Percentiles rank a stretch among this genome's conserved stretches.
phyloP scores from a whole-genome alignment of 2,797 vertebrate genomes.

The Heterohyrax brucei region DNA sequence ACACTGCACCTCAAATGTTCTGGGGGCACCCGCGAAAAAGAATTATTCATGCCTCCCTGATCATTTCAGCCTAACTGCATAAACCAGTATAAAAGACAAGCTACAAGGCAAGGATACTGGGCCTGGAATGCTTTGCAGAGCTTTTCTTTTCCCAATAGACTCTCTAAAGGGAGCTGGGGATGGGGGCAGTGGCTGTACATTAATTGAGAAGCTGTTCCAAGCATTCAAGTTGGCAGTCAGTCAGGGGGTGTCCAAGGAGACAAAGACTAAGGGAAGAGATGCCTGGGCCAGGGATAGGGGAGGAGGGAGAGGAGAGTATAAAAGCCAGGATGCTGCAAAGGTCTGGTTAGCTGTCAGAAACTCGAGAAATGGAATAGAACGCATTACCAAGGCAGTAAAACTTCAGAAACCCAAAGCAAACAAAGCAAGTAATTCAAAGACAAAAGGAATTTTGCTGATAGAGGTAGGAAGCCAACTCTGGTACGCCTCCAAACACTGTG shows the following conservation, averaged over 20 bases:
- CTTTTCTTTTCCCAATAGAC: neutral
- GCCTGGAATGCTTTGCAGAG: neutral
- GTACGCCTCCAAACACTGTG: neutral
- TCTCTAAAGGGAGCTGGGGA: constrained; percentile 38
- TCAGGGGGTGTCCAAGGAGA: constrained; percentile 21
- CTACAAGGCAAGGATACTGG: neutral
- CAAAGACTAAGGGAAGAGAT: constrained; percentile 22
- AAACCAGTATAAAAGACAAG: constrained; percentile 24
- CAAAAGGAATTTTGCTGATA: neutral
- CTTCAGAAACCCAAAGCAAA: neutral
- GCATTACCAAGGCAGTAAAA: constrained; percentile 9
- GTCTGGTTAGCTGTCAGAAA: neutral
- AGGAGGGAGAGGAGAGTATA: neutral
- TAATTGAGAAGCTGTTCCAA: constrained; percentile 69
- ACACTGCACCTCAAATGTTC: constrained; percentile 73
- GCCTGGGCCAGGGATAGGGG: neutral
- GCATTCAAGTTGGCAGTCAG: constrained; percentile 38
- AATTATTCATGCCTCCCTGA: constrained; percentile 76
- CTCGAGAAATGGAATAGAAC: neutral
- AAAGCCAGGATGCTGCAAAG: constrained; percentile 54
- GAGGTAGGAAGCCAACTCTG: neutral
- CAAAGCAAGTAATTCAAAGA: neutral
- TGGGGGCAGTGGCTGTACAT: constrained; percentile 33
- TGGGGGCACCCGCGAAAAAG: constrained; percentile 55
- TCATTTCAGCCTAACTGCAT: constrained; percentile 15